Conservation (phyloP, 2,888 invertebrate genomes). For the Scaptomyza parva region DNA sequence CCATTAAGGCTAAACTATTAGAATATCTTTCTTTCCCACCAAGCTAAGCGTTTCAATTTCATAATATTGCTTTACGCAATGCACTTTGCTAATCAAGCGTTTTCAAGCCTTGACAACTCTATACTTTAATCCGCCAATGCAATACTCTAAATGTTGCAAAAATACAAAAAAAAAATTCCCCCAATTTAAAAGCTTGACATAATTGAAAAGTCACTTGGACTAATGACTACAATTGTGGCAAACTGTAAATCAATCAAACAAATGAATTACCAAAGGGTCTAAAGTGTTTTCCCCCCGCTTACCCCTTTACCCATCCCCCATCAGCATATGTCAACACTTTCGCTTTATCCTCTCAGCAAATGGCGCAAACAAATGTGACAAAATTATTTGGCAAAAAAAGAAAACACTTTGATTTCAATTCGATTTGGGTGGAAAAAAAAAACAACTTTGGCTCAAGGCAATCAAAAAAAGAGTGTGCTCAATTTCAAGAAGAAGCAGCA, state of each 20-base stretch:
- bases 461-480: slow-evolving; percentile 8
- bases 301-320: not conserved
- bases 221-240: slow-evolving; percentile 48
- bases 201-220: slow-evolving; percentile 55
- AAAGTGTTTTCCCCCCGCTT: not conserved
- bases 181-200: slow-evolving; percentile 38
- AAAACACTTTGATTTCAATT: slow-evolving; percentile 20
- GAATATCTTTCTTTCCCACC: not conserved
- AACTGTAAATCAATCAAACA: slow-evolving; percentile 40
- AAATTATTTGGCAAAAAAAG: slow-evolving; percentile 36
- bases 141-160: not conserved
- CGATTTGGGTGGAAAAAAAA: slow-evolving; percentile 18
- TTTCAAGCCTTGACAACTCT: slow-evolving; percentile 1
- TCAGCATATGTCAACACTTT: slow-evolving; percentile 24
- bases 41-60: not conserved
- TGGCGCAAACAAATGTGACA: slow-evolving; percentile 57
- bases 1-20: not conserved
- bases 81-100: slow-evolving; percentile 9
- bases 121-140: not conserved
- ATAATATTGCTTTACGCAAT: slow-evolving; percentile 6
- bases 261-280: slow-evolving; percentile 7
- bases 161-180: not conserved
- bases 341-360: slow-evolving; percentile 33
- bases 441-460: slow-evolving; percentile 16
- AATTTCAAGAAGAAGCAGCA: slow-evolving; percentile 4